Conservation (phyloP, 1,140 invertebrate genomes). For the Bombus terrestris region DNA sequence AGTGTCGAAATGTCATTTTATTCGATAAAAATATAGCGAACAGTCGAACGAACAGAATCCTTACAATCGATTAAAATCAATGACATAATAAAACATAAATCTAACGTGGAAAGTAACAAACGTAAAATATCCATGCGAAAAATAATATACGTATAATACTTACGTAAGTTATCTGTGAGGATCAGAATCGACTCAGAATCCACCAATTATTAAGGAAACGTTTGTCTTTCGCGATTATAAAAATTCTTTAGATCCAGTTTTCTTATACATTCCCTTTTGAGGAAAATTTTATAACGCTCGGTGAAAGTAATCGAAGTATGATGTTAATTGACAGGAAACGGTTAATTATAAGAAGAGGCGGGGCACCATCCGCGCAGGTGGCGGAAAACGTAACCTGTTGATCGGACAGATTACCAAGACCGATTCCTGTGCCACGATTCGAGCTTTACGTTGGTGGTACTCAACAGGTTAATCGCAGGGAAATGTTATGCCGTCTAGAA, state of each 20-base stretch:
- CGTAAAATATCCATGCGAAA: no score
- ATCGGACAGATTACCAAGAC: slow-evolving; percentile 56
- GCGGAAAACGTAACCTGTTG: slow-evolving; percentile 60
- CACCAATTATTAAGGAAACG: no score
- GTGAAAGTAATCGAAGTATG: not conserved
- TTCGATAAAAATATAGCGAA: no score
- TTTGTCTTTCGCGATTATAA: not conserved
- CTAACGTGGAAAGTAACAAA: no score
- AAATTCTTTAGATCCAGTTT: not conserved
- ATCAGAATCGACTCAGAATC: no score
- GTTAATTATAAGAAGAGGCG: not conserved
- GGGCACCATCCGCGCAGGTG: not conserved
- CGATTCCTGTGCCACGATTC: slow-evolving; percentile 53
- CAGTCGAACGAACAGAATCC: no score
- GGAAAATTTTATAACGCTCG: no score
- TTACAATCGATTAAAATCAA: no score
- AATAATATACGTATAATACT: no score
- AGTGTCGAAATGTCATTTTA: no score
- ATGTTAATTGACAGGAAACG: not conserved
- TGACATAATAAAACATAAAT: no score
- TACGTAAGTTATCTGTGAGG: no score
- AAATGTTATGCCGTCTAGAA: slow-evolving; percentile 38
- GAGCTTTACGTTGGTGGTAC: slow-evolving; percentile 47
- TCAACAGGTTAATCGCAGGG: slow-evolving; percentile 65
- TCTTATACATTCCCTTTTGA: not conserved